Evolutionary conservation across 2,797 vertebrate genomes (phyloP), one percentile per base, ranked within the genome.

Genomic region (Phylloscopus collybita): DNA sequence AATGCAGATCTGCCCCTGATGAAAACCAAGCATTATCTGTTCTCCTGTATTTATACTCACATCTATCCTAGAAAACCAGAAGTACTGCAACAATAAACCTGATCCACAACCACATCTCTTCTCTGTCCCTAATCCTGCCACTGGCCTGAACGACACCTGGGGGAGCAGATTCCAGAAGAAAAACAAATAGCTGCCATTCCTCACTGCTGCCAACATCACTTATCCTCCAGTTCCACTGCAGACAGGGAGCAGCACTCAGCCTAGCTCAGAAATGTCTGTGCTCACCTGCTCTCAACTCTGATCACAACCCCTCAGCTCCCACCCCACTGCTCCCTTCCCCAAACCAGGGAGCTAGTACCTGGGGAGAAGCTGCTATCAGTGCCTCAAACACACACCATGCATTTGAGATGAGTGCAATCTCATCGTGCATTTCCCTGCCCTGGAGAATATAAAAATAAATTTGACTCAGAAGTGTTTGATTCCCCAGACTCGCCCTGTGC

Each of bases 181-280:
- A 91, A 80, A 47, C 80, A 74, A 94, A 38, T 42, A 81, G 67
- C 23, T 90, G 51, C 60, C 78, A 65, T 75, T 92, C 44, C 57
- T 93, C 92, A 89, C 38, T 59, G 80, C 59, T 91, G 92, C 54
- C 92, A 93, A 5, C 38, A 69, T n/a, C 86, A 50, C 69, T 78
- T 53, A 56, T 54, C 61, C 88, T 57, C 32, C 45, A 27, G 40
- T 42, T 57, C 49, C 66, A 17, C 45, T 71, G 16, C 1, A 4
- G 13, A 1, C 14, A 67, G 79, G 29, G n/a, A 62, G 64, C 79
- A 90, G n/a, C 36, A 40, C 70, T 44, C 76, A 71, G 61, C 22
- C 81, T 17, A 49, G 25, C 65, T 65, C 83, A 54, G 38, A 26
- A 72, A 74, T 4, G 19, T 30, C 38, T 57, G 57, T 61, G 72